Evolutionary conservation across 2,888 invertebrate genomes (phyloP).

Genomic region (Polia nebulosa): DNA sequence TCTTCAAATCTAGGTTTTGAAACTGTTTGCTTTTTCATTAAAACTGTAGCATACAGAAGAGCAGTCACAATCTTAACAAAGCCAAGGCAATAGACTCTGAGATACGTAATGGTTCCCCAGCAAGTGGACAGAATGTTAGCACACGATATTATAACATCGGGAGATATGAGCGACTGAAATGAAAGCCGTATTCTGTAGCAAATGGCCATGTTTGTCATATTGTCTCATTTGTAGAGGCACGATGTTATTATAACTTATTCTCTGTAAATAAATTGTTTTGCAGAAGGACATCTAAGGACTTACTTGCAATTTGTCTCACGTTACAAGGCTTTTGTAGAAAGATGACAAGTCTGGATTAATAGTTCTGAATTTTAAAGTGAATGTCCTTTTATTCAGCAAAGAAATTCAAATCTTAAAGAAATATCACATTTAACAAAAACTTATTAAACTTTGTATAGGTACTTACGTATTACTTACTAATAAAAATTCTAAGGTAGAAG

Average conservation of each 20-base stretch:
- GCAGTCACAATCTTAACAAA: background rate
- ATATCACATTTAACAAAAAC: background rate
- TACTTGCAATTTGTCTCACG: constrained; percentile 8
- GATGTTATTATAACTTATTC: constrained; percentile 54
- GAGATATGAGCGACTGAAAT: constrained; percentile 75
- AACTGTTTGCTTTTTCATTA: too few species aligned
- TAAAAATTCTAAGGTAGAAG: too few species aligned
- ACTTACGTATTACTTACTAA: too few species aligned
- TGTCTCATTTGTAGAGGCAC: constrained; percentile 47
- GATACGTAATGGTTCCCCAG: constrained; percentile 66
- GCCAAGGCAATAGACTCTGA: constrained; percentile 26
- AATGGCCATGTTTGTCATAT: constrained; percentile 58
- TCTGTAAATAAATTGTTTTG: constrained; percentile 25
- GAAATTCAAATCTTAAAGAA: background rate
- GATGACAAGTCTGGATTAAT: background rate
- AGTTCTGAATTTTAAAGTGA: constrained; percentile 3
- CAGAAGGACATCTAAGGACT: constrained; percentile 28
- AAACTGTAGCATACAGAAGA: background rate
- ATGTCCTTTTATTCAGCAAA: background rate
- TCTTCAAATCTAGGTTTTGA: too few species aligned
- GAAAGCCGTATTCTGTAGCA: constrained; percentile 70
- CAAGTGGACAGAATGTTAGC: constrained; percentile 77
- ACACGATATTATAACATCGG: constrained; percentile 68
- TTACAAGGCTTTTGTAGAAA: constrained; percentile 13
- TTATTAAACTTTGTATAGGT: too few species aligned